Evolutionary conservation across 1,140 invertebrate species (phyloP).

Genomic region (Zaprionus inermis): DNA sequence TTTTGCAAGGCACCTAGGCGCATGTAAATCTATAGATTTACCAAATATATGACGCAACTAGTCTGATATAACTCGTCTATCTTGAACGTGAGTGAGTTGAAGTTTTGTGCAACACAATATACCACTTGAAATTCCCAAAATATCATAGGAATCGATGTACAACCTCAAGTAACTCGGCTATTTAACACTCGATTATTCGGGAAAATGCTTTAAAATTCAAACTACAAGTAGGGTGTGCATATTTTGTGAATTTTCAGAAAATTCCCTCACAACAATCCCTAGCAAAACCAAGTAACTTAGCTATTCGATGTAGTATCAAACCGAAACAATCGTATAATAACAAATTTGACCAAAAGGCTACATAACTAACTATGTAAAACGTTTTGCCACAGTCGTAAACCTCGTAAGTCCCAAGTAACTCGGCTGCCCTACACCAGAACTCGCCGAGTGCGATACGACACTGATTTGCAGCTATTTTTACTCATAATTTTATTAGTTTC

Average conservation of each 20-base stretch:
- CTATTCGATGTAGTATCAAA: neutral
- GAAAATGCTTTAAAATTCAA: neutral
- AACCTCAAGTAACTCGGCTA: neutral
- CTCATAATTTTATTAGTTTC: conserved; percentile 12
- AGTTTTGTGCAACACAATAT: neutral
- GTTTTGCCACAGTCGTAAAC: too few species aligned
- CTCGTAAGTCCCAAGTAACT: neutral
- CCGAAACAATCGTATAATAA: too few species aligned
- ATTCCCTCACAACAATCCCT: neutral
- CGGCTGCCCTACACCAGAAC: neutral
- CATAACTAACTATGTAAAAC: too few species aligned
- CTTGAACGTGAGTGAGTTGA: too few species aligned
- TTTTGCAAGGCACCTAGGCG: neutral
- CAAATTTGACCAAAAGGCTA: too few species aligned
- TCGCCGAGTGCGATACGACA: neutral
- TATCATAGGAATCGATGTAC: neutral
- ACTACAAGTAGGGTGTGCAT: neutral
- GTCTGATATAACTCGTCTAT: neutral
- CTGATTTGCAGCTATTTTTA: conserved; percentile 22
- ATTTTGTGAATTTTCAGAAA: neutral
- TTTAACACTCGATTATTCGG: neutral
- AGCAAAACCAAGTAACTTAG: conserved; percentile 11
- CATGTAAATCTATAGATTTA: neutral
- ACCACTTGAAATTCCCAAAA: too few species aligned
- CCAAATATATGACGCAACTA: neutral